Evolutionary conservation across 2,113 vertebrate species (phyloP).

Genomic region (Conger conger): DNA sequence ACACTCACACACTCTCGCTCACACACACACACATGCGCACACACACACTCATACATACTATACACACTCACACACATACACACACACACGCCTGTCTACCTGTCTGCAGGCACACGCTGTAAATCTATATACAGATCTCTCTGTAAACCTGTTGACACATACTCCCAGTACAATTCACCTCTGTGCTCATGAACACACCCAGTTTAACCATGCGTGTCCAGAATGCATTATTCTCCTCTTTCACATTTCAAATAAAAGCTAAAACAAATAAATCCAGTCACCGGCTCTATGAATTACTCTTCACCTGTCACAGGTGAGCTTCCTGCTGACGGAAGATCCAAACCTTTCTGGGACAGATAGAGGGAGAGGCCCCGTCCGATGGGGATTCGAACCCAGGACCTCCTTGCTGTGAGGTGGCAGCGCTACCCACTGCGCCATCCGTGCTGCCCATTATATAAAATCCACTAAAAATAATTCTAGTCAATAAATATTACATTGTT

Average conservation of each 20-base stretch:
- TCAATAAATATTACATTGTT: too few relatives aligned
- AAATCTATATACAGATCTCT: too few relatives aligned
- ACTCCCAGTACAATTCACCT: not conserved
- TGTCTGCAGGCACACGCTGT: too few relatives aligned
- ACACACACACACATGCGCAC: too few relatives aligned
- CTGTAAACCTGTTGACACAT: not conserved
- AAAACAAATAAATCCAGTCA: not conserved
- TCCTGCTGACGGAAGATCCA: conserved; percentile 81
- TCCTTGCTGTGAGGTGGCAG: too few relatives aligned
- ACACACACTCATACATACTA: not conserved
- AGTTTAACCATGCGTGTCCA: too few relatives aligned
- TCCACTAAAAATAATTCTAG: too few relatives aligned
- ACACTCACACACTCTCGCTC: not conserved
- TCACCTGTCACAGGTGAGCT: conserved; percentile 70
- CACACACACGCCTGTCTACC: not conserved
- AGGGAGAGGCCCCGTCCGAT: conserved; percentile 65
- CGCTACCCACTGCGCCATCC: too few relatives aligned
- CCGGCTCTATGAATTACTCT: not conserved
- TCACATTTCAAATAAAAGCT: not conserved
- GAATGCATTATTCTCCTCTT: too few relatives aligned
- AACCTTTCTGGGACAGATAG: conserved; percentile 38
- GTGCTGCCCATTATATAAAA: too few relatives aligned
- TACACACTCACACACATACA: not conserved
- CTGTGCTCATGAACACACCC: not conserved
- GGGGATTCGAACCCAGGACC: too few relatives aligned